phyloP scores from a whole-genome alignment of 2,797 vertebrate genomes.

The Nannoperca australis region DNA sequence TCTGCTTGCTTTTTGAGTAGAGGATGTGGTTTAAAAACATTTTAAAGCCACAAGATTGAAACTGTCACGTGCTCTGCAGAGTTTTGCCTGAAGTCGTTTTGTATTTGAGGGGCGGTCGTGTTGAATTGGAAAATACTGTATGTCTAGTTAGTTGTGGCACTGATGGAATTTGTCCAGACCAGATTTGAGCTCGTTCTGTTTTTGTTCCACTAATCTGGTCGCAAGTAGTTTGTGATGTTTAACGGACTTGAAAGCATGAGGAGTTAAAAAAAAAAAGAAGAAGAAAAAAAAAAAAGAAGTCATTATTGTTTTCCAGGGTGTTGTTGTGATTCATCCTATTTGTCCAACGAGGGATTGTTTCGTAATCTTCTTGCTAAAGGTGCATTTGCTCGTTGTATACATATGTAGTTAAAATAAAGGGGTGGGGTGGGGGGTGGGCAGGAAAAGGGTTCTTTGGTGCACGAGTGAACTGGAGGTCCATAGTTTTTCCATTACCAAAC shows the following conservation, averaged over 20 bases:
- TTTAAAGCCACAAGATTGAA: conserved; percentile 42
- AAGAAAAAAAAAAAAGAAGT: not conserved
- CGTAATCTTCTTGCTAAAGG: conserved; percentile 39
- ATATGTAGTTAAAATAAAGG: conserved; percentile 30
- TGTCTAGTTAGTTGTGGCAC: conserved; percentile 50
- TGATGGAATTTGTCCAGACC: conserved; percentile 45
- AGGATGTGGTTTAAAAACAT: conserved; percentile 66
- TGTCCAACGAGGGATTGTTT: conserved; percentile 42
- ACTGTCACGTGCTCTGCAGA: conserved; percentile 18
- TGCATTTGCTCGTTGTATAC: conserved; percentile 55
- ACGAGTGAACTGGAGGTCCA: conserved; percentile 49
- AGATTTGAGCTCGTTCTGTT: conserved; percentile 33
- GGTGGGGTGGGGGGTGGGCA: not conserved
- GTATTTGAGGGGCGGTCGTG: conserved; percentile 16
- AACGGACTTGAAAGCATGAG: conserved; percentile 49
- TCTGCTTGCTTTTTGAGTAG: conserved; percentile 24
- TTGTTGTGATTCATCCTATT: conserved; percentile 36
- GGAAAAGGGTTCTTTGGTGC: conserved; percentile 35
- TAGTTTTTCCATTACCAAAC: conserved; percentile 63
- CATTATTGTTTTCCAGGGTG: conserved; percentile 18
- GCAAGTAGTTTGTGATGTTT: conserved; percentile 45
- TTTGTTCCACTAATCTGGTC: conserved; percentile 37
- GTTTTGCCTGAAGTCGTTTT: conserved; percentile 21
- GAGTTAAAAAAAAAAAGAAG: not conserved
- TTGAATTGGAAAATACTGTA: conserved; percentile 31